Evolutionary conservation across 2,888 invertebrate species (phyloP).

Genomic region (Buathra laborator): DNA sequence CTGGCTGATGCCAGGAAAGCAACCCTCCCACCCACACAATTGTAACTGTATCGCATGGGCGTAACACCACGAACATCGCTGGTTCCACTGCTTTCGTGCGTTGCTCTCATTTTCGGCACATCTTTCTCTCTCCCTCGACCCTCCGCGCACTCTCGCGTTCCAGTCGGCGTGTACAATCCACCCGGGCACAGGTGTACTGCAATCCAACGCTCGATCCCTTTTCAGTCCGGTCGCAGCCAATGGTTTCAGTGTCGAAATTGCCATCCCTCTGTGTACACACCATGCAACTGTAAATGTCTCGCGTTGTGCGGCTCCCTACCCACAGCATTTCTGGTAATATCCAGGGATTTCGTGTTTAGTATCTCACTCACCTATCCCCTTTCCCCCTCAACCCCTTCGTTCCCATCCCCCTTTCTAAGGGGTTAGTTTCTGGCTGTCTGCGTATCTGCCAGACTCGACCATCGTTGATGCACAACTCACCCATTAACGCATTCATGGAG

Average conservation of each 20-base stretch:
- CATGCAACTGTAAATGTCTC: slow-evolving; percentile 69
- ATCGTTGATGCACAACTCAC: slow-evolving; percentile 50
- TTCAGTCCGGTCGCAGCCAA: slow-evolving; percentile 25
- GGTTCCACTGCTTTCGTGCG: slow-evolving; percentile 28
- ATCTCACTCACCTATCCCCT: slow-evolving; percentile 50
- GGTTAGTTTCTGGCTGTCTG: slow-evolving; percentile 38
- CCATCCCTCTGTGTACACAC: slow-evolving; percentile 64
- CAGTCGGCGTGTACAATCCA: slow-evolving; percentile 62
- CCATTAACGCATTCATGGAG: slow-evolving; percentile 63
- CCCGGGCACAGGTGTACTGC: slow-evolving; percentile 62
- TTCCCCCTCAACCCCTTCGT: neutral
- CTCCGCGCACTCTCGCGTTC: slow-evolving; percentile 40
- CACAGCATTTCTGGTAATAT: slow-evolving; percentile 73
- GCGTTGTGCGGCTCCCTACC: slow-evolving; percentile 56
- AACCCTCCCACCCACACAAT: slow-evolving; percentile 23
- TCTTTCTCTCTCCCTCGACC: slow-evolving; percentile 39
- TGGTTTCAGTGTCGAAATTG: slow-evolving; percentile 67
- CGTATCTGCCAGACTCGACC: neutral
- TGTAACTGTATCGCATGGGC: slow-evolving; percentile 47
- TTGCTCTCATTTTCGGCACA: slow-evolving; percentile 52
- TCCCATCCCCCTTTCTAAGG: slow-evolving; percentile 52
- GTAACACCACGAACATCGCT: slow-evolving; percentile 5
- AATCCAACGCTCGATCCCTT: slow-evolving; percentile 7
- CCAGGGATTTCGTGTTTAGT: slow-evolving; percentile 76
- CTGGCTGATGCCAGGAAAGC: neutral